Evolutionary conservation across 1,140 invertebrate genomes (phyloP).

Genomic region (Mesaphorura yosii): DNA sequence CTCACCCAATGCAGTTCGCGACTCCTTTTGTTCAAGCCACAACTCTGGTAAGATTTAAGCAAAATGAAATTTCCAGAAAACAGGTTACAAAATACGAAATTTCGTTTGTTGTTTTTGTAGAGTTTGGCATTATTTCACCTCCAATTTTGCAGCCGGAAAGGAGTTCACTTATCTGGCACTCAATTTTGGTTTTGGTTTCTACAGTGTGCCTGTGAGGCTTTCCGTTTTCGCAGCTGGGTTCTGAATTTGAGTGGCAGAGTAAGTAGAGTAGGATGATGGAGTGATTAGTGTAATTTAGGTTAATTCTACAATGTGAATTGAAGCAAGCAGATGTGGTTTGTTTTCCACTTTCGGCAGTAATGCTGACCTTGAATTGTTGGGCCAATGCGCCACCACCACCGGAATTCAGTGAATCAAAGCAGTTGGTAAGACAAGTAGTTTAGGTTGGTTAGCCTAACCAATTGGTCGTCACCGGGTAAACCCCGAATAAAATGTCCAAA

Average conservation of each 20-base stretch:
- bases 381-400: slow-evolving; percentile 56
- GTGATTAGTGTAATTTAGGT: too few species aligned
- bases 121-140: slow-evolving; percentile 53
- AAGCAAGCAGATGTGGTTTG: slow-evolving; percentile 68
- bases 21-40: too few species aligned
- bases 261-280: too few species aligned
- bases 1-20: too few species aligned
- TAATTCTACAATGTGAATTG: too few species aligned
- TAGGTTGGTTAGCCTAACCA: neutral
- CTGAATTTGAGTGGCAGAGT: neutral
- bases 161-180: slow-evolving; percentile 76
- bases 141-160: slow-evolving; percentile 64
- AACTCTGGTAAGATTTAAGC: too few species aligned
- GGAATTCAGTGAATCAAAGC: too few species aligned
- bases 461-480: too few species aligned
- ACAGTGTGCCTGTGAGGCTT: slow-evolving; percentile 52
- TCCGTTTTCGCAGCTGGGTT: slow-evolving; percentile 53
- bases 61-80: too few species aligned
- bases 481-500: neutral
- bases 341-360: slow-evolving; percentile 55
- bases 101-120: slow-evolving; percentile 69
- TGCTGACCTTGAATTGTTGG: slow-evolving; percentile 71
- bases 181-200: slow-evolving; percentile 81
- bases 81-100: too few species aligned
- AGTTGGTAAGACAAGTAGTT: too few species aligned